These are phyloP conservation scores for Noctua pronuba DNA, from an alignment of 2,888 invertebrate genomes.

Conservation along the genomic window DNA sequence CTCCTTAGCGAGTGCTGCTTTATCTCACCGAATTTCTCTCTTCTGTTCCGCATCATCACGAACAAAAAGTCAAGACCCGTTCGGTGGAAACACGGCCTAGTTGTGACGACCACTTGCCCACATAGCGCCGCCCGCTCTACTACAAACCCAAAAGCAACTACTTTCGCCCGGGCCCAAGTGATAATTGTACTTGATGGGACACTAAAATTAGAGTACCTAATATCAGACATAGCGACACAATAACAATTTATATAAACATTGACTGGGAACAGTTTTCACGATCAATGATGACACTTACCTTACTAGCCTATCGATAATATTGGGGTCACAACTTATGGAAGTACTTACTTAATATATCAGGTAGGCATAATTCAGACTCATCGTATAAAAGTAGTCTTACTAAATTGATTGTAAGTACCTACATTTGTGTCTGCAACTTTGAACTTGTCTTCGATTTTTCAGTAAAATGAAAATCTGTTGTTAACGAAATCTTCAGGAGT, in stretches of 20 bases:
- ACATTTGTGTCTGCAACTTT: not conserved
- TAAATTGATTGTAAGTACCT: not conserved
- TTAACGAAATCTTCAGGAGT: not conserved
- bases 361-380: not conserved
- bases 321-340: not conserved
- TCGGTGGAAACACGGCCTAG: constrained; percentile 87
- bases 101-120: constrained; percentile 77
- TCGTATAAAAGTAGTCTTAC: not conserved
- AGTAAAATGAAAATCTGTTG: not conserved
- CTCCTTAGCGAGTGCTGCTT: constrained; percentile 87
- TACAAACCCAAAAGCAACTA: constrained; percentile 71
- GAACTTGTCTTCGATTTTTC: not conserved
- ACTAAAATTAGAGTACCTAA: constrained; percentile 63
- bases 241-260: constrained; percentile 59
- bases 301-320: not conserved
- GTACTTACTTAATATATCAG: constrained; percentile 1
- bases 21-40: constrained; percentile 89
- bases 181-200: constrained; percentile 76
- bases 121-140: constrained; percentile 72
- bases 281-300: constrained; percentile 30
- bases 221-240: constrained; percentile 64
- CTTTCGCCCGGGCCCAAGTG: constrained; percentile 74
- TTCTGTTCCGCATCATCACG: constrained; percentile 88
- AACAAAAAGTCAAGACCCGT: constrained; percentile 89
- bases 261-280: not conserved